Percentiles rank a stretch among this genome's conserved stretches.
These are phyloP conservation scores for Hoplodrina blanda DNA, from an alignment of 2,888 invertebrate species.

Conservation along the genomic window DNA sequence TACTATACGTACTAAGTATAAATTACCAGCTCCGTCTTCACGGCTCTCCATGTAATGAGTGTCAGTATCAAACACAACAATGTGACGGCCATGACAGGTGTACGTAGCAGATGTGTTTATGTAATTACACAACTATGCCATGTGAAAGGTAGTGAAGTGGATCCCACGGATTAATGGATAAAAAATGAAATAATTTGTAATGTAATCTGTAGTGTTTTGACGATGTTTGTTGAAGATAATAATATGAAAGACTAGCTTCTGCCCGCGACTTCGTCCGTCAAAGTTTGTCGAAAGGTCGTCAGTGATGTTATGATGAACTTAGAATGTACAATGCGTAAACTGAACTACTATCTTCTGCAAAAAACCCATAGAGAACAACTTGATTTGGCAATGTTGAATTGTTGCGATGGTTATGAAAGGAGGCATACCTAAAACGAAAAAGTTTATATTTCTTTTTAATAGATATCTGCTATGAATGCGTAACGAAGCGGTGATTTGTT, in stretches of 20 bases:
- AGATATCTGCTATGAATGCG: neutral
- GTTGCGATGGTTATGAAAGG: conserved; percentile 7
- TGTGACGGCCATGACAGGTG: conserved; percentile 31
- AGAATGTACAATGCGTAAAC: neutral
- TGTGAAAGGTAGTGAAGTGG: conserved; percentile 38
- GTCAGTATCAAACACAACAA: conserved; percentile 24
- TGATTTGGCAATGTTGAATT: conserved; percentile 13
- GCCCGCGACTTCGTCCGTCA: no score
- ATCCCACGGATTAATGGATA: conserved; percentile 36
- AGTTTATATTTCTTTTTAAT: conserved; percentile 3
- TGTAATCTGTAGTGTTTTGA: conserved; percentile 27
- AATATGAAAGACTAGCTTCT: conserved; percentile 4
- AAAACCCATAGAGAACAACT: conserved; percentile 3
- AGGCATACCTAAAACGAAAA: neutral
- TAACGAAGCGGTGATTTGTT: conserved; percentile 31
- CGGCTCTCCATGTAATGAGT: neutral
- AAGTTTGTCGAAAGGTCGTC: no score
- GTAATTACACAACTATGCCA: conserved; percentile 45
- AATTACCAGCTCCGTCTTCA: neutral
- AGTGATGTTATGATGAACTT: no score
- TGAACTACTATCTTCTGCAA: neutral
- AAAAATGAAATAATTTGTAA: conserved; percentile 40
- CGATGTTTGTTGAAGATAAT: conserved; percentile 24
- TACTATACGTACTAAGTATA: no score
- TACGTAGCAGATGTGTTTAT: conserved; percentile 20